Base-by-base conservation (phyloP, 2,797 vertebrate species). In the Falco cherrug region DNA sequence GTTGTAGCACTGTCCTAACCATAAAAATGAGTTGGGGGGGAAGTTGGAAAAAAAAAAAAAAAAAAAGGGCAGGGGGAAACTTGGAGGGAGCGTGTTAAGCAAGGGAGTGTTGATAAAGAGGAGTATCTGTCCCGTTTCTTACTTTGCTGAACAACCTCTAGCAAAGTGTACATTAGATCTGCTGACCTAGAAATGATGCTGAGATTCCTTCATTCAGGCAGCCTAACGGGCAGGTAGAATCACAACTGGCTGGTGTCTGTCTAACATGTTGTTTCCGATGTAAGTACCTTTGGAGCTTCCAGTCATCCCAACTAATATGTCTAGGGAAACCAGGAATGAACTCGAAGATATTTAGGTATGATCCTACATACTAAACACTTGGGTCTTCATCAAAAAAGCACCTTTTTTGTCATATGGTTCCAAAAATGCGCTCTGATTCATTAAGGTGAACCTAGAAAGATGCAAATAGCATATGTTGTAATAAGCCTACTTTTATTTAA, bases 381-480 rank as follows among this genome's bases (percentile, higher is more conserved):
- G 1, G 15, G 39, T 24, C 37, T 18, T 41, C 41, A 41, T 41
- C 41, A 39, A 56, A 12, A 53, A 17, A 28, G 7, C 12, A 43
- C 2, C 3, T 33, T 81, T 78, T 60, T 67, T n/a, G 31, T 25
- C 53, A 33, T 0, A 14, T 37, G 31, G 24, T 60, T 78, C 15
- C 7, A 43, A 45, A 93, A 39, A 2, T 21, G 35, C 0, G 4
- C 24, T 54, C 7, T 17, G 12, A 50, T 70, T 61, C 4, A 17
- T 48, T 19, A 56, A 50, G 31, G 22, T 61, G 43, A 74, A 63
- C 35, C 14, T 39, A 45, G 43, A 43, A 70, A 71, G 11, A 31
- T 48, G n/a, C 1, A 1, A 51, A 33, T 48, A 43, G 11, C 8
- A 12, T 64, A 74, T 0, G 1, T 59, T 83, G 15, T 29, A 59